phyloP scores from a whole-genome alignment of 2,888 invertebrate genomes.

The Lordiphosa fenestrarum region DNA sequence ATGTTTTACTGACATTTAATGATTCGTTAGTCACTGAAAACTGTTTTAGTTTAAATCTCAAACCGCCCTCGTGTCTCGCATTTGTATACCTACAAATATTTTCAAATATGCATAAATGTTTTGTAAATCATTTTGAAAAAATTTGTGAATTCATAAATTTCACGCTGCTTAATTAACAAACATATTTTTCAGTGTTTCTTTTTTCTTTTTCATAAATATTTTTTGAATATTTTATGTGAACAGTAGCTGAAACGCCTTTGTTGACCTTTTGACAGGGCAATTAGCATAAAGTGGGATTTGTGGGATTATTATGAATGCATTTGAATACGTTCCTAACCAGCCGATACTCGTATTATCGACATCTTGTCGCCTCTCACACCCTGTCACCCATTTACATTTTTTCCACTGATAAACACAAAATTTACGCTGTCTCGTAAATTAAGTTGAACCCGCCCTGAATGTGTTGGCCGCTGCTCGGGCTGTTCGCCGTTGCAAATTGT shows the following conservation, averaged over 20 bases:
- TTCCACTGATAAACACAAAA: conserved; percentile 8
- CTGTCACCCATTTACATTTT: conserved; percentile 3
- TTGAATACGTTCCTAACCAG: too few species aligned
- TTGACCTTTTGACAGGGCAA: conserved; percentile 13
- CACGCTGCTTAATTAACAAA: conserved; percentile 55
- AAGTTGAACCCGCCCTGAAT: conserved; percentile 7
- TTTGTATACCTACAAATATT: too few species aligned
- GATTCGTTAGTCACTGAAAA: too few species aligned
- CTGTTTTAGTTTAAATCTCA: too few species aligned
- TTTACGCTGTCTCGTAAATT: conserved; percentile 13
- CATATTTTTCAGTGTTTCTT: too few species aligned
- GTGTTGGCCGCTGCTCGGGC: not conserved
- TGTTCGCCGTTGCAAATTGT: conserved; percentile 3
- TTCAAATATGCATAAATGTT: conserved; percentile 42
- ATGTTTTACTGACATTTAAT: too few species aligned
- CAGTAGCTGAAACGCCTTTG: conserved; percentile 10
- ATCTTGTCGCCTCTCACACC: conserved; percentile 18
- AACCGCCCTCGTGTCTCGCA: too few species aligned
- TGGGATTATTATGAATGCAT: conserved; percentile 10
- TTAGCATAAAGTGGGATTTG: conserved; percentile 7
- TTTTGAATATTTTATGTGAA: conserved; percentile 42
- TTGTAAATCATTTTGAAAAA: conserved; percentile 7
- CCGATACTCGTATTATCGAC: conserved; percentile 19
- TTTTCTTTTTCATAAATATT: not conserved
- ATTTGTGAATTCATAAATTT: conserved; percentile 37